These are phyloP conservation scores for Semicossyphus pulcher DNA, from an alignment of 2,113 vertebrate genomes.

Conservation along the genomic window DNA sequence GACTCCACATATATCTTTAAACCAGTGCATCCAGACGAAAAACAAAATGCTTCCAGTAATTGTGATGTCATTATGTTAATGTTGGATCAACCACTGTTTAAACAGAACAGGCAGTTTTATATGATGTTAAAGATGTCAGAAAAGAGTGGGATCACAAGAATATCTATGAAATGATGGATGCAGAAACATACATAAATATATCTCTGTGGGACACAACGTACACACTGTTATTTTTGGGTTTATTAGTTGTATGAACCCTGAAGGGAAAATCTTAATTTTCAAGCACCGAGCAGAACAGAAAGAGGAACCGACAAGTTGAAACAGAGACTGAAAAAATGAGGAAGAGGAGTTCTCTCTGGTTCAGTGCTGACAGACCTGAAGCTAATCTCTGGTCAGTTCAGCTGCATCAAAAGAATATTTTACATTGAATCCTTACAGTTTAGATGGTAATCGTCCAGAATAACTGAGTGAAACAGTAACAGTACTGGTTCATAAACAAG, in stretches of 20 bases:
- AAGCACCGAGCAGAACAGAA: slow-evolving; percentile 49
- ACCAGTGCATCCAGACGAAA: too few species aligned
- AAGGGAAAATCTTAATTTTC: background rate
- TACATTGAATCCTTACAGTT: background rate
- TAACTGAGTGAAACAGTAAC: background rate
- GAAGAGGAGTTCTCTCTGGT: slow-evolving; percentile 44
- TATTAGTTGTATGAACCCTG: background rate
- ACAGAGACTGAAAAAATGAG: slow-evolving; percentile 44
- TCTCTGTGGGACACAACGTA: background rate
- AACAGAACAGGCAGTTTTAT: too few species aligned
- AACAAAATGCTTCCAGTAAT: too few species aligned
- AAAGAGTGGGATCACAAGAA: too few species aligned
- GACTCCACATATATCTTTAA: too few species aligned
- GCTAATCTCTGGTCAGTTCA: background rate
- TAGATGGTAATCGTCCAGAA: background rate
- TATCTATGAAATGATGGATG: too few species aligned
- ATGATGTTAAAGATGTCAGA: too few species aligned
- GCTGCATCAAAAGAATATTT: too few species aligned
- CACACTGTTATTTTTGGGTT: too few species aligned
- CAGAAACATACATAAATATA: background rate
- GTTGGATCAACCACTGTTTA: too few species aligned
- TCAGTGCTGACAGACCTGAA: background rate
- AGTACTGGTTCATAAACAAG: too few species aligned
- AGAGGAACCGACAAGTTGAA: slow-evolving; percentile 47
- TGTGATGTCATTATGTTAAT: too few species aligned